These are phyloP conservation scores for Boleophthalmus pectinirostris DNA, from an alignment of 2,113 vertebrate species.

Conservation along the genomic window DNA sequence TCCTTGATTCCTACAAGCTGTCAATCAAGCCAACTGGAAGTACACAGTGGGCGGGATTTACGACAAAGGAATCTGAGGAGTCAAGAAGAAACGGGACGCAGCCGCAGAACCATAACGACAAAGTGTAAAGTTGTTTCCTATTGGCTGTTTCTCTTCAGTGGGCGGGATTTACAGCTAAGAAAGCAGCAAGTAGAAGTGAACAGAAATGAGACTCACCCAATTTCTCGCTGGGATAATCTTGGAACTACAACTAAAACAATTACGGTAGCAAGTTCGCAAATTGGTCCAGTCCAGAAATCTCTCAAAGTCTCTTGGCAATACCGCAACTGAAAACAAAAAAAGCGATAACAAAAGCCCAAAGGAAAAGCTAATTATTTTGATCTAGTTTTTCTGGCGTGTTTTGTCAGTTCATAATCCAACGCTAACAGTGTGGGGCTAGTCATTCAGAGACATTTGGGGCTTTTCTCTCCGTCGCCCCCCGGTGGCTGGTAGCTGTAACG, in stretches of 20 bases:
- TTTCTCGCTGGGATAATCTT: neutral
- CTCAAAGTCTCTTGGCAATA: neutral
- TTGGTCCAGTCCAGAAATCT: neutral
- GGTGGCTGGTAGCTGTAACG: slow-evolving; percentile 27
- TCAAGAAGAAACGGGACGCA: neutral
- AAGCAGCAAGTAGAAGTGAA: neutral
- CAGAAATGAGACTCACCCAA: neutral
- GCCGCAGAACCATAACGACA: neutral
- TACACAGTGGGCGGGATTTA: neutral
- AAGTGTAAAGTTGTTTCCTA: neutral
- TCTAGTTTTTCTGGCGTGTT: slow-evolving; percentile 15
- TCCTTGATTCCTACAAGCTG: neutral
- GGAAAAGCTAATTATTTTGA: slow-evolving; percentile 29
- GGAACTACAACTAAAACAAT: neutral
- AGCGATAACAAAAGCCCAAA: slow-evolving; percentile 12
- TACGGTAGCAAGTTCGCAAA: neutral
- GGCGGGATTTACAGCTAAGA: neutral
- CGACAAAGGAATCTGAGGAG: neutral
- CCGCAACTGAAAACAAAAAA: neutral
- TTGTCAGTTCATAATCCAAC: slow-evolving; percentile 26
- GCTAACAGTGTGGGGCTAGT: slow-evolving; percentile 40
- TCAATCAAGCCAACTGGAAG: neutral
- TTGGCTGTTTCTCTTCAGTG: neutral
- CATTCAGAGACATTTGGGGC: slow-evolving; percentile 34
- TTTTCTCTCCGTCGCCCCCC: slow-evolving; percentile 27